Evolutionary conservation across 2,113 vertebrate species (phyloP).

Genomic region (Rhinopithecus roxellana): DNA sequence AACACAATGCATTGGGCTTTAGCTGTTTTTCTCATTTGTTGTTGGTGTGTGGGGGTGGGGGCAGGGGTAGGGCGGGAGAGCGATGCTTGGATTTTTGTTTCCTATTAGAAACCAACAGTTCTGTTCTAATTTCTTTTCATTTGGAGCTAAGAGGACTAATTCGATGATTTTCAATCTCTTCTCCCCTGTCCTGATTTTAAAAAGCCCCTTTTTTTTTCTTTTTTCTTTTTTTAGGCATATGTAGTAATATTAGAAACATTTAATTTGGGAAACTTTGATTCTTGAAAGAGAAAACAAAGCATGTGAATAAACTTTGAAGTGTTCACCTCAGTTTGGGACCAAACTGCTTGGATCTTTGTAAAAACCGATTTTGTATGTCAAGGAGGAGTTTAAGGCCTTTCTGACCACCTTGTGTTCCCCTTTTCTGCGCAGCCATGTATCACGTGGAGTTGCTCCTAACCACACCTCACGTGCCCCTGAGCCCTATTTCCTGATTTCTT

Average conservation of each 20-base stretch:
- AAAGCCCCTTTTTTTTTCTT: conserved; percentile 31
- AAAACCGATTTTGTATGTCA: conserved; percentile 76
- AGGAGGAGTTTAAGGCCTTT: conserved; percentile 83
- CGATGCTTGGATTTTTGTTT: conserved; percentile 78
- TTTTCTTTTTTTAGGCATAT: conserved; percentile 77
- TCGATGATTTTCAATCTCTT: conserved; percentile 66
- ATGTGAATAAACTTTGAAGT: conserved; percentile 88
- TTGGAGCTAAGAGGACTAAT: conserved; percentile 76
- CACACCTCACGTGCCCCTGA: background rate
- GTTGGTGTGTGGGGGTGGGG: conserved; percentile 72
- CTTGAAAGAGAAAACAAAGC: conserved; percentile 81
- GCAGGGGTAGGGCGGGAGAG: conserved; percentile 72
- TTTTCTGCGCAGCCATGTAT: conserved; percentile 75
- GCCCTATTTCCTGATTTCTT: conserved; percentile 66
- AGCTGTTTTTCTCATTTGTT: conserved; percentile 66
- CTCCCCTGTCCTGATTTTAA: conserved; percentile 70
- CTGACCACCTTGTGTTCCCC: conserved; percentile 71
- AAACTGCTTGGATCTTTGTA: conserved; percentile 83
- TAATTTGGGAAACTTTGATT: conserved; percentile 84
- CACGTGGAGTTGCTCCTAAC: conserved; percentile 57
- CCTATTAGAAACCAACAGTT: conserved; percentile 78
- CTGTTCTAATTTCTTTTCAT: conserved; percentile 81
- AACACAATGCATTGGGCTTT: conserved; percentile 63
- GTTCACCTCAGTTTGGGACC: conserved; percentile 85
- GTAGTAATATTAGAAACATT: conserved; percentile 77